Evolutionary conservation across 2,888 invertebrate species (phyloP).

Genomic region (Hemithea aestivaria): DNA sequence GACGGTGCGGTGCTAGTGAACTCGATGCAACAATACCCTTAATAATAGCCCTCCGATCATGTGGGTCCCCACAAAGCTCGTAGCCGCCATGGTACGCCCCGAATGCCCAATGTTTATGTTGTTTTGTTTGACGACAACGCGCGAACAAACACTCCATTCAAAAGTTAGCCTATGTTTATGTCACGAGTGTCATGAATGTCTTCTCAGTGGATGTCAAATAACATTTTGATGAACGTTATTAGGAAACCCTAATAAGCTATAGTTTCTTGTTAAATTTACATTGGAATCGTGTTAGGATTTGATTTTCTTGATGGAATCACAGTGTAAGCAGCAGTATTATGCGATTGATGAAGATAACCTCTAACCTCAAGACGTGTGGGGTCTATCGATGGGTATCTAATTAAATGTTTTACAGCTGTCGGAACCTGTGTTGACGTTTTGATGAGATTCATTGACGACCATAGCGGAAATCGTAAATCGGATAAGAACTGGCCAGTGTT

Average conservation of each 20-base stretch:
- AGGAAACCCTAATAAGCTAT: no score
- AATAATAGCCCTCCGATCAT: conserved; percentile 51
- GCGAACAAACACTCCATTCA: conserved; percentile 59
- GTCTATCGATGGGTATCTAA: background rate
- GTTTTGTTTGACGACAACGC: conserved; percentile 67
- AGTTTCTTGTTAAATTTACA: no score
- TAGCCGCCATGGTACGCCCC: conserved; percentile 33
- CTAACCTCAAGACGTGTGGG: conserved; percentile 3
- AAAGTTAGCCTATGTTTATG: conserved; percentile 60
- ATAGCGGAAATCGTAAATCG: no score
- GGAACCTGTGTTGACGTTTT: no score
- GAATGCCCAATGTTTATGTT: conserved; percentile 61
- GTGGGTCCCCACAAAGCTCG: conserved; percentile 43
- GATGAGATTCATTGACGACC: no score
- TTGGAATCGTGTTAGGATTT: no score
- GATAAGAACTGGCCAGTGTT: no score
- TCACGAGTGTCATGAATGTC: conserved; percentile 43
- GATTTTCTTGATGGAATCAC: conserved; percentile 15
- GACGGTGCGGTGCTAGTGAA: conserved; percentile 52
- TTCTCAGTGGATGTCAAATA: conserved; percentile 29
- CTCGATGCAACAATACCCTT: conserved; percentile 56
- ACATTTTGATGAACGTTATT: conserved; percentile 32
- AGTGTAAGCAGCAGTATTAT: background rate
- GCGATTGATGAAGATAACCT: conserved; percentile 5
- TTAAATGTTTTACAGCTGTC: no score